Conservation (phyloP, 2,888 invertebrate species). For the Meiosimyza decipiens region DNA sequence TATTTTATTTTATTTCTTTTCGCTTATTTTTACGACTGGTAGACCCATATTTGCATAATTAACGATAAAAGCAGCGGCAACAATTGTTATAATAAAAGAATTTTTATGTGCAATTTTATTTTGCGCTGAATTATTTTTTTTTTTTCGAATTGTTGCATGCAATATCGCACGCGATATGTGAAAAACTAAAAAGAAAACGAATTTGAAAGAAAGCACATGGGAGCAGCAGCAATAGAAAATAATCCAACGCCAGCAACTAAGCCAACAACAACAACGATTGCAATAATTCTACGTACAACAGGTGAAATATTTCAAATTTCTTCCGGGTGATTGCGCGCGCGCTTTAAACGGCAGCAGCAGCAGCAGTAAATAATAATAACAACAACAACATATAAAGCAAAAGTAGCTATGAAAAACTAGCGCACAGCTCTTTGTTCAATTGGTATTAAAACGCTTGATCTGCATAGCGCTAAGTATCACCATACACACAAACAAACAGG, state of each 20-base stretch:
- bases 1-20: no score
- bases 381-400: background rate
- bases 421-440: background rate
- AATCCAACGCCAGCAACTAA: conserved; percentile 27
- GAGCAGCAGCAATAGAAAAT: conserved; percentile 22
- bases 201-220: conserved; percentile 43
- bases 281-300: conserved; percentile 43
- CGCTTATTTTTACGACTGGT: no score
- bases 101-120: conserved; percentile 39
- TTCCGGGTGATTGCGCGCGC: conserved; percentile 49
- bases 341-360: conserved; percentile 1
- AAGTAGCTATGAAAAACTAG: no score
- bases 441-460: conserved; percentile 28
- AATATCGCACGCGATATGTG: conserved; percentile 34
- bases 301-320: conserved; percentile 49
- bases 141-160: conserved; percentile 12
- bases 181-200: conserved; percentile 49
- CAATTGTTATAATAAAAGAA: conserved; percentile 39
- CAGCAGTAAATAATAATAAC: background rate
- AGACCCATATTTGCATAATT: conserved; percentile 6
- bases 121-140: conserved; percentile 13
- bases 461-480: background rate
- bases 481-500: no score
- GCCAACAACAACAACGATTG: conserved; percentile 24
- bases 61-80: background rate